Evolutionary conservation across 2,888 invertebrate genomes (phyloP), one percentile per base, ranked within the genome.

Genomic region (Amphiduros pacificus): DNA sequence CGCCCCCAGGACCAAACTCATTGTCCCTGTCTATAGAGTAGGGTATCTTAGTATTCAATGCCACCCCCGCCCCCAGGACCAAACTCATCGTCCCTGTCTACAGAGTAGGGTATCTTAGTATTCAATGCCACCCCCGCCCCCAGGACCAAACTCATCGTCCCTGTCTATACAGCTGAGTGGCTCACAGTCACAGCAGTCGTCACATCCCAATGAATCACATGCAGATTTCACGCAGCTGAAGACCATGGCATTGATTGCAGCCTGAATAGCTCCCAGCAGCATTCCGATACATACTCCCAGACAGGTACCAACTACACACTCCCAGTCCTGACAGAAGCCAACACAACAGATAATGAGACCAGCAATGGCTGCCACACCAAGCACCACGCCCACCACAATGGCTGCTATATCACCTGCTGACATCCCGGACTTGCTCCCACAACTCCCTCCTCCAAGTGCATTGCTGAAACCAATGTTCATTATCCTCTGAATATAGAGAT

Each of bases 231-330:
- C 28, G 31, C 31, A 24, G 27, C 51, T 28, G 44, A 50, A 62
- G 3, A 62, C 58, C 36, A 62, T 57, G 52, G 57, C 62, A 28
- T 62, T 62, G 26, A 62, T 52, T 17, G 24, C 36, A n/a, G 31
- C 58, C 54, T 62, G 62, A 14, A 57, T 36, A 14, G 26, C 27
- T n/a, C 57, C 62, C 3, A 62, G 27, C 11, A 62, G 2, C 14
- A n/a, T 26, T 20, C 62, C 62, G 5, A 62, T 51, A 31, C 62
- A 62, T 6, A 62, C 26, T n/a, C 62, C 62, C 14, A 58, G n/a
- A 41, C 62, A 62, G 4, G 62, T 62, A n/a, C 62, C 62, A 14
- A 57, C 51, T 22, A 62, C 58, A 28, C 58, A 62, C 24, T 62
- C 62, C 57, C 62, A 62, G 53, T 58, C 28, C 48, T 29, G 41